Base-by-base conservation (phyloP, 1,140 invertebrate species). In the Andricus grossulariae region DNA sequence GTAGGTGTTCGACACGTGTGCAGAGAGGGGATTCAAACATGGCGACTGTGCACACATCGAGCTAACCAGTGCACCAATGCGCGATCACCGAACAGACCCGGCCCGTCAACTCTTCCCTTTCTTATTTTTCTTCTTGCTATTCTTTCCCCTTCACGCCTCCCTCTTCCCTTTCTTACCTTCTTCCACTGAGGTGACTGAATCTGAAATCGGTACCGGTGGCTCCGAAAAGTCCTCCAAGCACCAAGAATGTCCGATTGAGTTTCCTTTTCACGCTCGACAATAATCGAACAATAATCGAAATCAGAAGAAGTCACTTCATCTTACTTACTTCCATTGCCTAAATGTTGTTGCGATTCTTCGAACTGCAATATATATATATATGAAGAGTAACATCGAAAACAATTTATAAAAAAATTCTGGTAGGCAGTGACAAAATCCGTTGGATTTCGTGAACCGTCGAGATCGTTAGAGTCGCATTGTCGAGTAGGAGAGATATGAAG, bases 41-140 rank as follows among this genome's bases (percentile, higher is more conserved):
- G 89, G 89, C 89, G 89, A 88, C 88, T 88, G 80, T 87, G 84
- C 87, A 88, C 89, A 90, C 84, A 88, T 83, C 83, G 84, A 79
- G 79, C 72, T 82, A 77, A 77, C 76, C 76, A 66, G 74, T 85
- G 86, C 84, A 88, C 89, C 89, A 90, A 90, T 90, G 88, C 89
- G 87, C 86, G 86, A 89, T 85, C 88, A 87, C 84, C 85, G 85
- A 86, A 86, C 85, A 88, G 86, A 88, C 88, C 86, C 85, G 85
- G 83, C 82, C 80, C 76, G 80, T 84, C 83, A 71, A 75, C 79
- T 86, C 82, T 80, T 71, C 73, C 73, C 70, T 50, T 82, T 87
- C 81, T 83, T 85, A 78, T 80, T 81, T 75, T 78, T 84, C 79
- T 85, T 84, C 80, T 84, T 83, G 81, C 83, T 83, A 82, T 83